Percentiles rank a stretch among this genome's conserved stretches.
phyloP scores from a whole-genome alignment of 2,888 invertebrate genomes.

The Chaitophorus viminalis region DNA sequence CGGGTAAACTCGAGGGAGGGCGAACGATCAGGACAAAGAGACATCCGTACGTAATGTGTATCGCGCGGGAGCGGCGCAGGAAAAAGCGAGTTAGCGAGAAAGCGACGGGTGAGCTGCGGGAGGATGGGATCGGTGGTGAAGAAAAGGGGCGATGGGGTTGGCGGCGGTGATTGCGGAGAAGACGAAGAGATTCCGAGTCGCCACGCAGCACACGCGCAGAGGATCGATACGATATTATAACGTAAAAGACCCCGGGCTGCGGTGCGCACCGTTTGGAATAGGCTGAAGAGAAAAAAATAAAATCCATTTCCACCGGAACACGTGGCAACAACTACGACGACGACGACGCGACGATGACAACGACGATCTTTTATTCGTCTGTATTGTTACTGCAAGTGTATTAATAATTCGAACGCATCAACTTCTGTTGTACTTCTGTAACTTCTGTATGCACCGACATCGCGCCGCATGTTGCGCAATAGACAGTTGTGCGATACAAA shows the following conservation, averaged over 20 bases:
- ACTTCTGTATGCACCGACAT: too few relatives aligned
- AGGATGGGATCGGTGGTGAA: neutral
- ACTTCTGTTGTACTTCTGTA: too few relatives aligned
- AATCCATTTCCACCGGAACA: conserved; percentile 2
- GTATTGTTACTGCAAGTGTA: too few relatives aligned
- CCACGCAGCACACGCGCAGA: conserved; percentile 41
- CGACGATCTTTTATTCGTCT: neutral
- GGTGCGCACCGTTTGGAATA: conserved; percentile 36
- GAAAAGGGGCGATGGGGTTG: neutral
- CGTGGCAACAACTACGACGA: neutral
- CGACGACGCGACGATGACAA: too few relatives aligned
- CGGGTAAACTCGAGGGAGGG: neutral
- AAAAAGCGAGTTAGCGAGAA: conserved; percentile 40
- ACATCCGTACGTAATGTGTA: neutral
- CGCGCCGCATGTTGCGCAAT: too few relatives aligned
- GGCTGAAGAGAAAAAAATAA: conserved; percentile 21
- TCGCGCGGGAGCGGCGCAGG: neutral
- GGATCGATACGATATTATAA: conserved; percentile 56
- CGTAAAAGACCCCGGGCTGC: conserved; percentile 3
- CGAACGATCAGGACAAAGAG: neutral
- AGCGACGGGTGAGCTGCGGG: neutral
- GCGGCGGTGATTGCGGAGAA: neutral
- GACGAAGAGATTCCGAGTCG: conserved; percentile 47
- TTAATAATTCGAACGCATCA: neutral
- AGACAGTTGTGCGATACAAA: too few relatives aligned